Conservation (phyloP, 2,888 invertebrate species). For the Labia minor region DNA sequence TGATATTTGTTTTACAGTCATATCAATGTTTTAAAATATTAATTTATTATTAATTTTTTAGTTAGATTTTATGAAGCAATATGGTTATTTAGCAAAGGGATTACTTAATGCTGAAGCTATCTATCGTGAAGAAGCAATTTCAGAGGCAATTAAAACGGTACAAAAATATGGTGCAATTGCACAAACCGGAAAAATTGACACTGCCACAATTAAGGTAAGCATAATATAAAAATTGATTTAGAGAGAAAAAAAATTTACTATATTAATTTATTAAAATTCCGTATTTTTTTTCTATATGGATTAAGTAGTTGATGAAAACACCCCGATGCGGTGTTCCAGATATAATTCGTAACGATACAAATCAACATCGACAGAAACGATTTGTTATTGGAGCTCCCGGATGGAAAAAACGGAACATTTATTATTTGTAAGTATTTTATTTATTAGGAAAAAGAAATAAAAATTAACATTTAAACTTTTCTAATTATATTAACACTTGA, state of each 20-base stretch:
- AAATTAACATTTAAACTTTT: too few relatives aligned
- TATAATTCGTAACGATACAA: slow-evolving; percentile 36
- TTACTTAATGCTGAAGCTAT: slow-evolving; percentile 46
- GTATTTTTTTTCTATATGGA: slow-evolving; percentile 17
- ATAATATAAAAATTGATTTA: background rate
- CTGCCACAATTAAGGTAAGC: slow-evolving; percentile 48
- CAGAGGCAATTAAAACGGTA: slow-evolving; percentile 51
- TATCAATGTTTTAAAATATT: too few relatives aligned
- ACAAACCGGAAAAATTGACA: slow-evolving; percentile 56
- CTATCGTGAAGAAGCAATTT: slow-evolving; percentile 50
- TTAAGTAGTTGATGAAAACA: slow-evolving; percentile 51
- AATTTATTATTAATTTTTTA: slow-evolving; percentile 31
- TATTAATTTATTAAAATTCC: background rate
- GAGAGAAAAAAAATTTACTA: background rate
- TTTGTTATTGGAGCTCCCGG: slow-evolving; percentile 50
- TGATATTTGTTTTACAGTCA: too few relatives aligned
- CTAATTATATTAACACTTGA: too few relatives aligned
- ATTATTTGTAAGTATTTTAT: slow-evolving; percentile 49
- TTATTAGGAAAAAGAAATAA: slow-evolving; percentile 5
- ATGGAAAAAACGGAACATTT: slow-evolving; percentile 56
- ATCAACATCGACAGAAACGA: slow-evolving; percentile 40
- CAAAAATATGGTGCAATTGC: slow-evolving; percentile 61
- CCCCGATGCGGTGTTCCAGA: slow-evolving; percentile 65
- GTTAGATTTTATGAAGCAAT: slow-evolving; percentile 56
- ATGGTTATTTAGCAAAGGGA: slow-evolving; percentile 51